A percentile compares a stretch with the other conserved stretches of the same genome.
These are phyloP conservation scores for Spatulosminthurus flaviceps DNA, from an alignment of 2,888 invertebrate species.

Conservation along the genomic window DNA sequence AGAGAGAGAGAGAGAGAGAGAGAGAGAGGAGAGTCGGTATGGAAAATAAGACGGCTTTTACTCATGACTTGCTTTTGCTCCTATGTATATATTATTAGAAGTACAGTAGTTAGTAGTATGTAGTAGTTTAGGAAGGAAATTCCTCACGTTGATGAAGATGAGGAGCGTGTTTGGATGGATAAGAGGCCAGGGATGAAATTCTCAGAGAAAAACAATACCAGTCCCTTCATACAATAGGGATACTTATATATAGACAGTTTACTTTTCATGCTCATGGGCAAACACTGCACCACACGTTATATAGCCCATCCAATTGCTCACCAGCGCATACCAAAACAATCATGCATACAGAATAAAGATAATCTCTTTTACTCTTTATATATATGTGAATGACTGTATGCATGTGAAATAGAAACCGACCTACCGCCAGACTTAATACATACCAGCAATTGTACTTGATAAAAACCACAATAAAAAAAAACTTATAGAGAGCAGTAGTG, in stretches of 20 bases:
- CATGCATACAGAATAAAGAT: conserved; percentile 16
- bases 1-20: conserved; percentile 34
- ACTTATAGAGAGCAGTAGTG: conserved; percentile 1
- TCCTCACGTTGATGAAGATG: conserved; percentile 2
- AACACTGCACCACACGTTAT: background rate
- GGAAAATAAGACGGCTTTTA: background rate
- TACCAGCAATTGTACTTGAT: too few relatives aligned
- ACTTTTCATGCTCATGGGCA: conserved; percentile 12
- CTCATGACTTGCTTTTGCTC: background rate
- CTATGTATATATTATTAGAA: background rate
- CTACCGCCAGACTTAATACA: conserved; percentile 7
- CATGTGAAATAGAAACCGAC: background rate
- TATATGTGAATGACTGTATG: too few relatives aligned
- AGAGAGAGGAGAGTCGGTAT: background rate
- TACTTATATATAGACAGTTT: background rate
- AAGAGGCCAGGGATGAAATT: background rate
- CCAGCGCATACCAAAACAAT: conserved; percentile 16
- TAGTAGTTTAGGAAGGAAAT: background rate
- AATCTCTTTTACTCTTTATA: too few relatives aligned
- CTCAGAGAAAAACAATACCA: background rate
- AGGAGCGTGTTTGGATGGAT: background rate
- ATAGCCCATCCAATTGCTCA: background rate
- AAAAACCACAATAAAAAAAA: background rate
- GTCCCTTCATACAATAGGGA: background rate
- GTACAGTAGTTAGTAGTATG: too few relatives aligned